A percentile compares a stretch with the other conserved stretches of the same genome.
These are phyloP conservation scores for Mus caroli DNA, from an alignment of 2,797 vertebrate genomes.

Conservation along the genomic window DNA sequence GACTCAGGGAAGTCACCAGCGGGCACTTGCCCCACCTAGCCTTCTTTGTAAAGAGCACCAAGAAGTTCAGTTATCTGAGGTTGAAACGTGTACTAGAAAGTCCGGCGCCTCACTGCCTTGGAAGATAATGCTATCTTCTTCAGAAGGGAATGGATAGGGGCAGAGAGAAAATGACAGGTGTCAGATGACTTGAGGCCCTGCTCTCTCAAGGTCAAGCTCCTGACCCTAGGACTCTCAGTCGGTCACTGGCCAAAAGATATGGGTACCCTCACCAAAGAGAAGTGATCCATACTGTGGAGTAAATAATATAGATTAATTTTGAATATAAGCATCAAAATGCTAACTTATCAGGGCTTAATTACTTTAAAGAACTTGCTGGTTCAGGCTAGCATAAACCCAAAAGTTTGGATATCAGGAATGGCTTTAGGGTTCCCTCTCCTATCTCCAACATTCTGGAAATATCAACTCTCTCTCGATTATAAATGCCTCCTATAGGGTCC, in stretches of 20 bases:
- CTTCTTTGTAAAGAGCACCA: neutral
- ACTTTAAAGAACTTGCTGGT: neutral
- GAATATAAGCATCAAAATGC: conserved; percentile 16
- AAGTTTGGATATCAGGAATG: neutral
- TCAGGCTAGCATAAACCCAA: neutral
- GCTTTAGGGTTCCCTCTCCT: neutral
- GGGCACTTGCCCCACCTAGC: neutral
- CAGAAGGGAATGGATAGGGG: neutral
- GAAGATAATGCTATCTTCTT: conserved; percentile 39
- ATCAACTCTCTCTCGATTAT: neutral
- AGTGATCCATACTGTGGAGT: neutral
- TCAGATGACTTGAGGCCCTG: neutral
- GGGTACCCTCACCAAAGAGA: neutral
- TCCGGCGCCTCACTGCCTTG: neutral
- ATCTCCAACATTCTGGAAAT: neutral
- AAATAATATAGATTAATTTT: conserved; percentile 1
- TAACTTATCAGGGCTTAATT: conserved; percentile 13
- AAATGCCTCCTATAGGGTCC: neutral
- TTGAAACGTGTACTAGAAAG: neutral
- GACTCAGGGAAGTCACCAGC: neutral
- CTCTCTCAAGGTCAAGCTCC: neutral
- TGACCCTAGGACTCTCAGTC: neutral
- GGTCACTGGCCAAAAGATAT: neutral
- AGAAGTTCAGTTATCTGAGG: neutral
- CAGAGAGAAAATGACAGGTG: neutral